These are phyloP conservation scores for Tenthredo livida DNA, from an alignment of 2,888 invertebrate genomes.

Conservation along the genomic window DNA sequence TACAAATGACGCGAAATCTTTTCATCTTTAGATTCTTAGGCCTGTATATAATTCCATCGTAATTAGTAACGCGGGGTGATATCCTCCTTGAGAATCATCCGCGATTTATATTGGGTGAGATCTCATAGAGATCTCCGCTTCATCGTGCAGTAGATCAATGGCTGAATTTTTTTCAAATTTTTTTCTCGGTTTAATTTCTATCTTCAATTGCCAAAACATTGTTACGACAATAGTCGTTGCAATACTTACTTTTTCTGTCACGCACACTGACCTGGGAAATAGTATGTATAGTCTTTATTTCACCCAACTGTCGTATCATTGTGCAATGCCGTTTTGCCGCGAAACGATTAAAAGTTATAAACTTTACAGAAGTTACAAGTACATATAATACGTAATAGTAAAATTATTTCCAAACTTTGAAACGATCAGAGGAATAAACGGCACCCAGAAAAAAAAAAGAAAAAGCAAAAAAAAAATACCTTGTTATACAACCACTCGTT, in stretches of 20 bases:
- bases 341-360: constrained; percentile 8
- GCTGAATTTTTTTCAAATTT: neutral
- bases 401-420: constrained; percentile 1
- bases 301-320: constrained; percentile 25
- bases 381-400: neutral
- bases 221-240: neutral
- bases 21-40: neutral
- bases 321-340: neutral
- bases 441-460: neutral
- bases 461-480: neutral
- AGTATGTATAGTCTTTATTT: constrained; percentile 23
- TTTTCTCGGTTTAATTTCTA: neutral
- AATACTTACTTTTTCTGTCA: neutral
- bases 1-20: neutral
- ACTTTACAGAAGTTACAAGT: neutral
- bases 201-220: neutral
- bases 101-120: too few species aligned
- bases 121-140: neutral
- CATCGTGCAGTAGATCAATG: neutral
- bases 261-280: constrained; percentile 28
- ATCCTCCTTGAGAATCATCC: too few species aligned
- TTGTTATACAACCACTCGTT: neutral
- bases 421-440: neutral
- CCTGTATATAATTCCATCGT: neutral
- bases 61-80: neutral